Conservation (phyloP, 2,888 invertebrate genomes). For the Ligdia adustata region DNA sequence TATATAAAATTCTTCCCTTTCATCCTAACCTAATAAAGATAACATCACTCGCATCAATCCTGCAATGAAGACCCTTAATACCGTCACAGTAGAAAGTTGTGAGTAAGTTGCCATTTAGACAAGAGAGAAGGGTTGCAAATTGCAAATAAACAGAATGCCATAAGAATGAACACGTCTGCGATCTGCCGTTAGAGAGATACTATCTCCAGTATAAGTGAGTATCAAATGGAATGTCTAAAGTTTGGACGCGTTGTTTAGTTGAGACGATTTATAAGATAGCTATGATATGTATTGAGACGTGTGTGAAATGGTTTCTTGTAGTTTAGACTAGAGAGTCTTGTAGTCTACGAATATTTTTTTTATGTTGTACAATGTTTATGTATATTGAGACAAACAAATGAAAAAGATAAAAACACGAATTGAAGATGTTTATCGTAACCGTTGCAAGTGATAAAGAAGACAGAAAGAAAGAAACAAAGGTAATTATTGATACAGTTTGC, state of each 20-base stretch:
- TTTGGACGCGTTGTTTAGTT: not conserved
- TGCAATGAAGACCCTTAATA: conserved; percentile 7
- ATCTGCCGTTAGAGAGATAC: not conserved
- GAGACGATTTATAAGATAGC: not conserved
- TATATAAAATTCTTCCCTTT: conserved; percentile 1
- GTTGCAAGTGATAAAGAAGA: no score
- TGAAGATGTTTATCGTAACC: no score
- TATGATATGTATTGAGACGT: no score
- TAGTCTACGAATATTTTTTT: no score
- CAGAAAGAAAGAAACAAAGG: no score
- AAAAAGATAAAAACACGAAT: no score
- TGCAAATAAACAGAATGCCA: not conserved
- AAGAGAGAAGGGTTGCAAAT: not conserved
- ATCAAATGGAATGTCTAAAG: not conserved
- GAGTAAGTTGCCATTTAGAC: not conserved
- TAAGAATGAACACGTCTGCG: not conserved
- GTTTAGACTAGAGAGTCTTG: no score
- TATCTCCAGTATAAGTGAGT: not conserved
- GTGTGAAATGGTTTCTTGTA: no score
- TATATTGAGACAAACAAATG: no score
- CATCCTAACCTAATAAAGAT: conserved; percentile 13
- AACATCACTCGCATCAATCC: conserved; percentile 7
- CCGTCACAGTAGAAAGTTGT: not conserved
- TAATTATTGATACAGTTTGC: no score
- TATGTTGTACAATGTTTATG: no score